Base-by-base conservation (phyloP, 1,140 invertebrate species). In the Drosophila punjabiensis region DNA sequence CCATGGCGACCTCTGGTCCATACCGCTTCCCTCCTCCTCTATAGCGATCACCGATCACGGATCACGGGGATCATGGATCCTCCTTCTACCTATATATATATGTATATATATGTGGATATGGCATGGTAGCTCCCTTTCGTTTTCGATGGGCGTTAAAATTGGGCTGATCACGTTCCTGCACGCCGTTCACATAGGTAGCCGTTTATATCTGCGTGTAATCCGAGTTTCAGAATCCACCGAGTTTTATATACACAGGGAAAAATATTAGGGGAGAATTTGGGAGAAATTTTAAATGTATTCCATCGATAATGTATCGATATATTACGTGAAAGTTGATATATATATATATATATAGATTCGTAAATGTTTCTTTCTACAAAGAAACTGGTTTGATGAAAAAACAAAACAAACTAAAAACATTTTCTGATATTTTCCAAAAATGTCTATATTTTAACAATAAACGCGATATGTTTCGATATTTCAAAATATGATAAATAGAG, bases 131-230 rank as follows among this genome's bases (percentile, higher is more conserved):
- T 78, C 75, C 55, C 59, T 62, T 79, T 79, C 66, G 66, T 65
- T 90, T 83, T 78, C 76, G 79, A 92, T 90, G 90, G 90, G 90
- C 90, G 90, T 92, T 87, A 92, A 92, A 90, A 92, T 91, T 92
- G 90, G 90, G 90, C 83, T 91, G 90, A 91, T 92, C 90, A 92
- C 91, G 90, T 92, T 88, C 90, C 90, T 76, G 85, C 74, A 82
- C 68, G 82, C 82, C 79, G 87, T 86, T 91, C 79, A 86, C 86
- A 90, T 90, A 90, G 86, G 86, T 90, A 90, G 86, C 87, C 82
- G 79, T 81, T 91, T 85, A 74, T 91, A 90, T 90, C 86, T 82
- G 76, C 76, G 50, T 73, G 82, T 90, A 90, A 89, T 90, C 86
- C 87, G 68, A 78, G 55, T 71, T 70, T 69, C 66, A 61, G 60